phyloP scores from a whole-genome alignment of 2,113 vertebrate genomes.

The Tupaia tana region DNA sequence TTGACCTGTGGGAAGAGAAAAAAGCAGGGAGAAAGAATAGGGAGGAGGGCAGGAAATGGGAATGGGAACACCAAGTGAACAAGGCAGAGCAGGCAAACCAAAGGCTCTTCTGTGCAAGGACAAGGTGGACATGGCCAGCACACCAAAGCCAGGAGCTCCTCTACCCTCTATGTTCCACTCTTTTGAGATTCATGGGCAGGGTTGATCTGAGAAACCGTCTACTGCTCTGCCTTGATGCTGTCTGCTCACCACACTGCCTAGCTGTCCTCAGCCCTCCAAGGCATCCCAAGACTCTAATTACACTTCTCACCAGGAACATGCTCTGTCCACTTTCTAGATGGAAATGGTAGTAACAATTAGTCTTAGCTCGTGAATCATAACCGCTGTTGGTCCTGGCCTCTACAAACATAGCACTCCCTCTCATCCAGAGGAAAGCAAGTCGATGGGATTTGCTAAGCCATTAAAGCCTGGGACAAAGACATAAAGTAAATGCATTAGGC shows the following conservation, averaged over 20 bases:
- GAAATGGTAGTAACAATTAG: background rate
- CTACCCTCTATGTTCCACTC: background rate
- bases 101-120: background rate
- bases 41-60: background rate
- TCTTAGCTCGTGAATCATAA: background rate
- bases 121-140: background rate
- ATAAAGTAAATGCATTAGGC: background rate
- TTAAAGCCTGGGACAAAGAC: background rate
- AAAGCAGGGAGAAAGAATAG: background rate
- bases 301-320: constrained; percentile 7
- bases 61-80: background rate
- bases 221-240: background rate
- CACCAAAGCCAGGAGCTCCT: background rate
- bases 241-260: background rate
- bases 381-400: background rate
- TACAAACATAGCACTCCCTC: background rate
- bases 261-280: background rate
- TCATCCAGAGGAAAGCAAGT: background rate
- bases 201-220: no score
- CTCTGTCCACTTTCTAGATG: constrained; percentile 13
- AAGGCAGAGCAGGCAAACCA: background rate
- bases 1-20: background rate
- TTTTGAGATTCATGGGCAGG: background rate
- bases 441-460: constrained; percentile 27
- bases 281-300: constrained; percentile 18